Evolutionary conservation across 2,888 invertebrate genomes (phyloP).

Genomic region (Tenthredo amoena): DNA sequence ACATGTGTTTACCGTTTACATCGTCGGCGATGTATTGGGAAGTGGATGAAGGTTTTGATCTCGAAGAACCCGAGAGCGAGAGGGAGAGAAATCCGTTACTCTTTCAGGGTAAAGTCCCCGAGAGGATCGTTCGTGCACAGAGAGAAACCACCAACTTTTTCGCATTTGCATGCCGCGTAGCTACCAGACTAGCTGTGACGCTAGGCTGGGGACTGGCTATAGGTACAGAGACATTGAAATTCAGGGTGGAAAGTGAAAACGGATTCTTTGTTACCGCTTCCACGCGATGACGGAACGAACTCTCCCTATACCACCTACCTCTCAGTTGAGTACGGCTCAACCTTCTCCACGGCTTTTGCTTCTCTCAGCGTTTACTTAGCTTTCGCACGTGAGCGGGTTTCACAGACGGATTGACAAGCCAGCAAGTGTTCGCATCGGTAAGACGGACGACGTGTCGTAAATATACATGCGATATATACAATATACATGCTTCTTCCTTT

Average conservation of each 20-base stretch:
- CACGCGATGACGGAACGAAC: slow-evolving; percentile 56
- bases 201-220: slow-evolving; percentile 61
- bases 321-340: slow-evolving; percentile 7
- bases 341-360: slow-evolving; percentile 44
- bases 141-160: slow-evolving; percentile 48
- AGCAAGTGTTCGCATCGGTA: slow-evolving; percentile 36
- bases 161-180: slow-evolving; percentile 64
- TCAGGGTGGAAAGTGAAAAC: slow-evolving; percentile 69
- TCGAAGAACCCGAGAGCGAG: slow-evolving; percentile 48
- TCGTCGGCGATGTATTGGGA: slow-evolving; percentile 30
- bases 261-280: slow-evolving; percentile 63
- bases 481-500: not conserved
- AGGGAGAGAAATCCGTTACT: slow-evolving; percentile 46
- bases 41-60: slow-evolving; percentile 22
- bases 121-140: slow-evolving; percentile 53
- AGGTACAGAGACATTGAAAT: slow-evolving; percentile 66
- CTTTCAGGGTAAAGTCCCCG: slow-evolving; percentile 30
- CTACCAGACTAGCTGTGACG: slow-evolving; percentile 62
- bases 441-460: slow-evolving; percentile 35
- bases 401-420: slow-evolving; percentile 41
- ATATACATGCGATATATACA: not conserved
- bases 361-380: slow-evolving; percentile 51
- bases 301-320: slow-evolving; percentile 24
- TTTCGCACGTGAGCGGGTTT: slow-evolving; percentile 46
- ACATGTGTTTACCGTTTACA: slow-evolving; percentile 39